Base-by-base conservation (phyloP, 2,888 invertebrate genomes). In the Lasioglossum malachurum region DNA sequence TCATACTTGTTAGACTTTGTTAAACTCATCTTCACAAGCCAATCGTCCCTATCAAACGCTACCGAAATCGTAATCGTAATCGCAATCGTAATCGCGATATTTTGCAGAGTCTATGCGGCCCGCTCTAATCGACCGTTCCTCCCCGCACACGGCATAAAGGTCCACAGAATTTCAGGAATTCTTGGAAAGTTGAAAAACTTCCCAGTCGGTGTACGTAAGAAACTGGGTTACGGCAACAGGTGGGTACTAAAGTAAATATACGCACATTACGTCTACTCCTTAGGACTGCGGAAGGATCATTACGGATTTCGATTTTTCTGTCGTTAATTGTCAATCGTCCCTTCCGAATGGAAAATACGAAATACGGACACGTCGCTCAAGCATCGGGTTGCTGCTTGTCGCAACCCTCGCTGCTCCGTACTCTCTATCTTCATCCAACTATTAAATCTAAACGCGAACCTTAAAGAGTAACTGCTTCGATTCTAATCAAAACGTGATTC, bases 231-330 rank as follows among this genome's bases (percentile, higher is more conserved):
- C 92, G 85, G 93, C 94, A 94, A 94, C 94, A 94, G 94, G 94
- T 94, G 94, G 94, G 91, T 92, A 94, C 93, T 94, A 94, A 94
- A 94, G 94, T 94, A 94, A 94, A 94, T 94, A 94, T 93, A 93
- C 94, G 94, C 94, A 93, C 93, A 94, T 94, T 94, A 93, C 92
- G 92, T 92, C 94, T 93, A 93, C 92, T 93, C 90, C 90, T 93
- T 90, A 90, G 85, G 71, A 80, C 80, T 86, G 84, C 83, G 44
- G 67, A 64, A 74, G 72, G 78, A 87, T 91, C 90, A 88, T 91
- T 89, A 90, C 78, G 82, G 84, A 87, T 89, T 89, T 91, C 78
- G 79, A 89, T 87, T 81, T 72, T 73, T 75, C 35, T 38, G 81
- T 71, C 53, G 81, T 84, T 82, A 86, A 86, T 74, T 72, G 90